phyloP scores from a whole-genome alignment of 2,797 vertebrate genomes.

The Vireo griseus region DNA sequence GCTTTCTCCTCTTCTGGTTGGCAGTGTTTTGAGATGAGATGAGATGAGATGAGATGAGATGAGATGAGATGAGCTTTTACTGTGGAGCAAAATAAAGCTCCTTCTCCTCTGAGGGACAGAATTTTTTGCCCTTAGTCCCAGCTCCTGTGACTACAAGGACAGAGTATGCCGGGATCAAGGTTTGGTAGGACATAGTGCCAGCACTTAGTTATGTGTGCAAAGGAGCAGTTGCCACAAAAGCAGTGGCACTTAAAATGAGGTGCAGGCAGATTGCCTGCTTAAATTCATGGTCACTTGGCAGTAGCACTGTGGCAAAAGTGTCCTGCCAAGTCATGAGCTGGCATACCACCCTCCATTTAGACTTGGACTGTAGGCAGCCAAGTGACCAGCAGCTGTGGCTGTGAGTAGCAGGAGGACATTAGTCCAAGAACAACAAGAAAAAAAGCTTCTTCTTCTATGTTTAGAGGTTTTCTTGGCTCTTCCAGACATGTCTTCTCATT shows the following conservation, averaged over 20 bases:
- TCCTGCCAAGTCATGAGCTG: conserved; percentile 56
- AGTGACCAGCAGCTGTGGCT: conserved; percentile 71
- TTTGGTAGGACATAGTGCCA: neutral
- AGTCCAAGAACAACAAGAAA: conserved; percentile 60
- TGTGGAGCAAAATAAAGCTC: neutral
- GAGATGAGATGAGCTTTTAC: neutral
- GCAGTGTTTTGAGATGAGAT: neutral
- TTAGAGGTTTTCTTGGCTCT: conserved; percentile 12
- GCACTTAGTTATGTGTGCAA: neutral
- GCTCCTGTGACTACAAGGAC: neutral
- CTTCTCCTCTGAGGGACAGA: neutral
- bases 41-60: too few species aligned
- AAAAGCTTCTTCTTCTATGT: conserved; percentile 10
- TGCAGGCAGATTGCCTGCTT: conserved; percentile 13
- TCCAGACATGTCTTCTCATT: neutral
- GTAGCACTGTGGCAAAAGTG: conserved; percentile 2
- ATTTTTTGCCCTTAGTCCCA: neutral
- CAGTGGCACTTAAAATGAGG: conserved; percentile 13
- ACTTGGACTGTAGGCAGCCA: conserved; percentile 56
- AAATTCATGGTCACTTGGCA: conserved; percentile 47
- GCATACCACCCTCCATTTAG: conserved; percentile 68
- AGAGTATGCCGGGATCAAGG: neutral
- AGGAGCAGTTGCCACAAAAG: neutral
- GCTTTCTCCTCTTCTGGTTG: neutral
- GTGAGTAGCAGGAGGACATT: conserved; percentile 19